Conservation (phyloP, 2,113 vertebrate species). For the Lepidiolamprologus cunningtoni region DNA sequence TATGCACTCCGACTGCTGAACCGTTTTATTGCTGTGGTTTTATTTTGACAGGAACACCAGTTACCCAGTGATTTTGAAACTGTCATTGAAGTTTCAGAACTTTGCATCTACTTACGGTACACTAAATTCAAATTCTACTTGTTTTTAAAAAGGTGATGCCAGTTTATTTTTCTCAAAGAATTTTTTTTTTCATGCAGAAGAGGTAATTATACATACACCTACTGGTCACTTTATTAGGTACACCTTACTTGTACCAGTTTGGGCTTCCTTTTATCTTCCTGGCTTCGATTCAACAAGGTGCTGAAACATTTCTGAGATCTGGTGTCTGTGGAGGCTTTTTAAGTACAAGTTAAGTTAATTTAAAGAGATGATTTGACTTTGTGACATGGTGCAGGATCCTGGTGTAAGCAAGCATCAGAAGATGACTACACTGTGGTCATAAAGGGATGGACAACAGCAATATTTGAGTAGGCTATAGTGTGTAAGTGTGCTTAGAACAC, state of each 20-base stretch:
- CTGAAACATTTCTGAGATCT: not conserved
- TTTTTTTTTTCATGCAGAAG: not conserved
- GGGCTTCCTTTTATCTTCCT: not conserved
- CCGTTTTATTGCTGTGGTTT: not conserved
- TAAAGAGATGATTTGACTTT: not conserved
- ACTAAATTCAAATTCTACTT: not conserved
- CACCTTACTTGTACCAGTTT: not conserved
- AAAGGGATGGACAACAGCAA: not conserved
- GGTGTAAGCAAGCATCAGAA: not conserved
- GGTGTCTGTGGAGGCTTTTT: not conserved
- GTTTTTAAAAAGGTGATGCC: not conserved
- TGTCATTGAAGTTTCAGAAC: not conserved
- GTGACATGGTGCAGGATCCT: not conserved
- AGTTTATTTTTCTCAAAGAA: not conserved
- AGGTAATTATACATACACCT: not conserved
- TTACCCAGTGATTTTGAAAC: not conserved
- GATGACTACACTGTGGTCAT: not conserved
- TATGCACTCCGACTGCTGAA: not conserved
- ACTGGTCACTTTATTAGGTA: not conserved
- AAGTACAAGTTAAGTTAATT: not conserved
- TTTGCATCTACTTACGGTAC: not conserved
- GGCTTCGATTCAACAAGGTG: not conserved
- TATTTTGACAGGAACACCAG: not conserved
- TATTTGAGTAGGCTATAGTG: not conserved
- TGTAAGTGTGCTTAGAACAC: not conserved